Percentiles rank a stretch among this genome's conserved stretches.
phyloP scores from a whole-genome alignment of 2,797 vertebrate species.

The Tenualosa ilisha region DNA sequence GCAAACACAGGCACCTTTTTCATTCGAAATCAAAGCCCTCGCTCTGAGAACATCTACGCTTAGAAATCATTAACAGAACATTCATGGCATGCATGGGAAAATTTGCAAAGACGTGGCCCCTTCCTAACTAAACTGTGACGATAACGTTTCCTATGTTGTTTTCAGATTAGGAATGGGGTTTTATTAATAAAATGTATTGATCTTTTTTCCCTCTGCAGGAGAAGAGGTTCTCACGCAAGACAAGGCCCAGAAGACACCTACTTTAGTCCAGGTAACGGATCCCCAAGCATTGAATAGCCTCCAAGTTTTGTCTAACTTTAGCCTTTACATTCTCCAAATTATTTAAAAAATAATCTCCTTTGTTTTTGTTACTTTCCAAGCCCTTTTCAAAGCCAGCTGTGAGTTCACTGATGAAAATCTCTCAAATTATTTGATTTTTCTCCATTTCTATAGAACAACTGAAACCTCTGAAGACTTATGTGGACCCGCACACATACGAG shows the following conservation, averaged over 20 bases:
- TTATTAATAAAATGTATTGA: not conserved
- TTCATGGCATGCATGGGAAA: not conserved
- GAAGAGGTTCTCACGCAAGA: slow-evolving; percentile 75
- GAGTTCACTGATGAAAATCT: not conserved
- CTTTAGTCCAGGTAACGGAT: slow-evolving; percentile 85
- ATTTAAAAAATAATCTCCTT: not conserved
- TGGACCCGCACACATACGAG: slow-evolving; percentile 96
- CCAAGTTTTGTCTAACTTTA: not conserved
- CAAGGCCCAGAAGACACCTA: slow-evolving; percentile 89
- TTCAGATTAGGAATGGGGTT: not conserved
- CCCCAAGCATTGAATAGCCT: not conserved
- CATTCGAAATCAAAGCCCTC: slow-evolving; percentile 59
- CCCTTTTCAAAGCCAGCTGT: not conserved
- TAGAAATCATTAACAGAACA: slow-evolving; percentile 16
- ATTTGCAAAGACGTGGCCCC: not conserved
- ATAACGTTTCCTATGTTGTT: no score
- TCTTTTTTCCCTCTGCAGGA: slow-evolving; percentile 69
- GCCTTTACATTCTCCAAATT: not conserved
- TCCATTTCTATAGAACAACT: slow-evolving; percentile 82
- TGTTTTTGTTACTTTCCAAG: not conserved
- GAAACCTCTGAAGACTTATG: slow-evolving; percentile 95
- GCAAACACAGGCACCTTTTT: slow-evolving; percentile 66
- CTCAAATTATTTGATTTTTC: no score
- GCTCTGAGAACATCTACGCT: slow-evolving; percentile 2
- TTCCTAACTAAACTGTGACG: not conserved